Conservation (phyloP, 1,140 invertebrate species). For the Camponotus pennsylvanicus region DNA sequence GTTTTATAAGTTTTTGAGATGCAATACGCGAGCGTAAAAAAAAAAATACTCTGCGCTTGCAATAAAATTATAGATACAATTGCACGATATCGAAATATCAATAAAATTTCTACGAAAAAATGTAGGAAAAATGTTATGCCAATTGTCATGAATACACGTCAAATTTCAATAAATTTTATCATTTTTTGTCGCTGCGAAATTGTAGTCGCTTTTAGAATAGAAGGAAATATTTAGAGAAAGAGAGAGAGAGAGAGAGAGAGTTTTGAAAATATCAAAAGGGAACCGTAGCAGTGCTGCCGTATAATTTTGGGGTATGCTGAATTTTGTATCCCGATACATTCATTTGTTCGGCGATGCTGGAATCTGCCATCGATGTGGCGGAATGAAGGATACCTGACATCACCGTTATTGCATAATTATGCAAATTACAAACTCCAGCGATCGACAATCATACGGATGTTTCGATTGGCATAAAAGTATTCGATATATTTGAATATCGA, state of each 20-base stretch:
- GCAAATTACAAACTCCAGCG: constrained; percentile 25
- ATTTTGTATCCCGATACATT: constrained; percentile 56
- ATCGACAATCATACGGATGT: constrained; percentile 46
- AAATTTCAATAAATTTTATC: neutral
- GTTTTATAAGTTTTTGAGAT: neutral
- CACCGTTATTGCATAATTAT: constrained; percentile 62
- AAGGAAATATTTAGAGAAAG: neutral
- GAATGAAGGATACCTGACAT: constrained; percentile 45
- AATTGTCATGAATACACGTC: neutral
- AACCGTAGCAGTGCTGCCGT: neutral
- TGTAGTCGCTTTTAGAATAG: neutral
- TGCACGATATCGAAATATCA: neutral
- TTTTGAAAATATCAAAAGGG: neutral
- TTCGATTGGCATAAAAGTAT: constrained; percentile 58
- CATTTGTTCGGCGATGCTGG: constrained; percentile 41
- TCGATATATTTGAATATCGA: constrained; percentile 53
- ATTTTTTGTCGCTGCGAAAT: neutral
- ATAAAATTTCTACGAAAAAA: neutral
- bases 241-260: neutral
- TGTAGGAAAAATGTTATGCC: neutral
- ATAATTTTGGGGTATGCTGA: constrained; percentile 18
- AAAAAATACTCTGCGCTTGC: neutral
- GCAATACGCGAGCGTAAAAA: neutral
- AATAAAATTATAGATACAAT: neutral
- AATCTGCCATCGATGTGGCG: constrained; percentile 42